Base-by-base conservation (phyloP, 1,140 invertebrate species). In the Elysia chlorotica region DNA sequence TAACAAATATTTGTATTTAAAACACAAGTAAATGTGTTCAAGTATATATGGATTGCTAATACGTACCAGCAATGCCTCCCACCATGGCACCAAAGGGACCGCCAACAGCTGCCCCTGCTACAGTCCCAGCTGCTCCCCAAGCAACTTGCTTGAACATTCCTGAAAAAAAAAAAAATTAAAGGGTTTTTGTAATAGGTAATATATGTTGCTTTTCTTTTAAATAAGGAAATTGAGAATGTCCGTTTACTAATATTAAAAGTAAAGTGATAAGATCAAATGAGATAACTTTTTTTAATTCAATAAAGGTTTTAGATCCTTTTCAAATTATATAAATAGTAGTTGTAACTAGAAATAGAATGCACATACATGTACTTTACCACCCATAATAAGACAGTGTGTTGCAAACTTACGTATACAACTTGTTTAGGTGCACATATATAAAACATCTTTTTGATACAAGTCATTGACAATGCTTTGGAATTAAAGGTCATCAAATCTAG, bases 61-160 rank as follows among this genome's bases (percentile, higher is more conserved):
- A 36, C 67, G 65, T 59, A 78, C 80, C 80, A 68, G 74, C 75
- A 57, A 81, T 38, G 21, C 79, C 78, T 17, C 81, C 81, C 35
- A 80, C 59, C 72, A 81, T 68, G n/a, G 81, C 81, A 1, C 80
- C 80, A 63, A 77, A 61, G 23, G 81, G 81, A 38, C 81, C 81
- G 48, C 69, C 76, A 17, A 83, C 56, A 17, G 74, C 61, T 14
- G 76, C 81, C 1, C 81, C 80, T 23, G 78, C 74, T 23, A 75
- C 74, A 30, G 81, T 78, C 1, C 81, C 78, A 36, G 78, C 80
- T 53, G 78, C 81, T 41, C 73, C 77, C 77, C 76, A 81, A 17
- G 79, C 78, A 72, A 83, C 68, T 48, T 83, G 81, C 35, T 79
- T 78, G 66, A 80, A 80, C 30, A 83, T 80, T 14, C 81, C 80